A percentile compares a stretch with the other conserved stretches of the same genome.
Conservation (phyloP, 1,140 invertebrate species). For the Drosophila punjabiensis region DNA sequence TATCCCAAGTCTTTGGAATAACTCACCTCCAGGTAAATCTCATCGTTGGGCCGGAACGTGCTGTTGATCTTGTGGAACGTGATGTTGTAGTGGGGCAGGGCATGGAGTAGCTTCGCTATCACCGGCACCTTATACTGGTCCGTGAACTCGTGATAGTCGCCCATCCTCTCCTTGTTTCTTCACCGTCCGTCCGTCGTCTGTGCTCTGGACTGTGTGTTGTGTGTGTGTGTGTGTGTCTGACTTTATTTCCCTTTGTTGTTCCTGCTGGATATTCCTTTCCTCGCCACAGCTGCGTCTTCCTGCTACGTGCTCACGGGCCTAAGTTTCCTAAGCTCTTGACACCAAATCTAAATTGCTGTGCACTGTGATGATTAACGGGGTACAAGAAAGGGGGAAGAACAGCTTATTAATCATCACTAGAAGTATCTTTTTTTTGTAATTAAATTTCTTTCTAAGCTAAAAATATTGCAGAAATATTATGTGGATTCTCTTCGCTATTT, state of each 20-base stretch:
- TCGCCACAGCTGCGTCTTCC: constrained; percentile 19
- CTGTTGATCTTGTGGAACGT: constrained; percentile 95
- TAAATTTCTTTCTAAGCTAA: not conserved
- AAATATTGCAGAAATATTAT: not conserved
- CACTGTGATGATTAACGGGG: constrained; percentile 43
- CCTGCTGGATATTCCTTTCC: constrained; percentile 9
- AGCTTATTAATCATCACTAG: constrained; percentile 20
- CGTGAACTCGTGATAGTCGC: constrained; percentile 85
- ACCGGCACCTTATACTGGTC: constrained; percentile 92
- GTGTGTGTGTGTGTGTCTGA: constrained; percentile 2
- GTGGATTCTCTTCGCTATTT: no score
- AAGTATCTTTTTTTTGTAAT: no score
- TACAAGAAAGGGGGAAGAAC: constrained; percentile 3
- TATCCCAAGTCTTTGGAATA: no score
- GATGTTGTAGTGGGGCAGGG: constrained; percentile 94
- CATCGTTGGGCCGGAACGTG: constrained; percentile 95
- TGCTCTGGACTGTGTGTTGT: constrained; percentile 9
- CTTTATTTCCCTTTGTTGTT: constrained; percentile 21
- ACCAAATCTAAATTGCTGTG: constrained; percentile 77
- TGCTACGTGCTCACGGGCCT: constrained; percentile 71
- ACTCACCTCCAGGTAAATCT: constrained; percentile 95
- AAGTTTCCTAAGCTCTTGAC: constrained; percentile 78
- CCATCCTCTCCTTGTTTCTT: constrained; percentile 61
- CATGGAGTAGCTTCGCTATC: constrained; percentile 93
- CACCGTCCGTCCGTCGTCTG: constrained; percentile 1